Conservation (phyloP, 1,140 invertebrate genomes). For the Drosophila truncata region DNA sequence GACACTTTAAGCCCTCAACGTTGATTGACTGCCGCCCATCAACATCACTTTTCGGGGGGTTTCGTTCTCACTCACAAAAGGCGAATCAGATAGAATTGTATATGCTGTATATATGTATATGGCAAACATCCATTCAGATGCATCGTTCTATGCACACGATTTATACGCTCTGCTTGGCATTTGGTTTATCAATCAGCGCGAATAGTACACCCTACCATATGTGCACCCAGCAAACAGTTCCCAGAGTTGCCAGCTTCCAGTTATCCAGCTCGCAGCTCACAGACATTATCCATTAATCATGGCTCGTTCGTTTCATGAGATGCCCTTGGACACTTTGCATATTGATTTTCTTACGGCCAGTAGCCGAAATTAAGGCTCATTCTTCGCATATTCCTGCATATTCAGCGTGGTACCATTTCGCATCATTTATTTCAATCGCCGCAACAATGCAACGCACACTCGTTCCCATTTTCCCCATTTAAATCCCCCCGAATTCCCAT, state of each 20-base stretch:
- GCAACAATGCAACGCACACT: slow-evolving; percentile 27
- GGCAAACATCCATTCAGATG: slow-evolving; percentile 27
- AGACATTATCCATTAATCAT: slow-evolving; percentile 36
- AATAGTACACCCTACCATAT: slow-evolving; percentile 24
- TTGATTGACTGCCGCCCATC: slow-evolving; percentile 46
- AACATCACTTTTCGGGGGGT: slow-evolving; percentile 9
- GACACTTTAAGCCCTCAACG: slow-evolving; percentile 47
- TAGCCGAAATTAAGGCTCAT: slow-evolving; percentile 38
- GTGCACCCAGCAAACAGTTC: slow-evolving; percentile 14
- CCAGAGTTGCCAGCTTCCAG: neutral
- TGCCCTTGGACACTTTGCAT: slow-evolving; percentile 46
- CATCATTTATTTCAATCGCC: slow-evolving; percentile 63
- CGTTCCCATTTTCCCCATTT: slow-evolving; percentile 20
- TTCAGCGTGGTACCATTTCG: slow-evolving; percentile 36
- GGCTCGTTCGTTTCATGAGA: slow-evolving; percentile 5
- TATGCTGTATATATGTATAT: neutral
- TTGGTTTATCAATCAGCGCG: slow-evolving; percentile 47
- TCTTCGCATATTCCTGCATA: slow-evolving; percentile 31
- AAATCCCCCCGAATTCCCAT: slow-evolving; percentile 13
- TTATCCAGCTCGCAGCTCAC: neutral
- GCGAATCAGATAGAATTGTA: slow-evolving; percentile 22
- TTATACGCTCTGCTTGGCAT: slow-evolving; percentile 57
- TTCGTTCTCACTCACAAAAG: slow-evolving; percentile 8
- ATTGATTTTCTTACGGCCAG: slow-evolving; percentile 38
- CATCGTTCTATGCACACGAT: slow-evolving; percentile 36